These are phyloP conservation scores for Drosophila triauraria DNA, from an alignment of 1,140 invertebrate species.

Conservation along the genomic window DNA sequence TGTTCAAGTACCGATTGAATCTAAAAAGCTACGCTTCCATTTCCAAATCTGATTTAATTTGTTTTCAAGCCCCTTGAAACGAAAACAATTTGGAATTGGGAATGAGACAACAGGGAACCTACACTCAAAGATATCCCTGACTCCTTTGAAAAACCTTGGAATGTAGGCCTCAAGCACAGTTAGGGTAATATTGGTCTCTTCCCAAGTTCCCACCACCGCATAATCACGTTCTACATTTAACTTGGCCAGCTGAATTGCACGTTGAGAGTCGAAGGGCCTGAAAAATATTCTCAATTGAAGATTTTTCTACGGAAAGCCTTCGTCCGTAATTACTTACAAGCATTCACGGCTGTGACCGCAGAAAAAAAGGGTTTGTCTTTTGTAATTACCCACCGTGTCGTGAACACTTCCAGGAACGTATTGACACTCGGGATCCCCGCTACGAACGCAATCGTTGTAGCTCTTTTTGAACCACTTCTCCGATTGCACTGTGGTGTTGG, in stretches of 20 bases:
- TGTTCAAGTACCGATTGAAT: slow-evolving; percentile 28
- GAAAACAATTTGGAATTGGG: background rate
- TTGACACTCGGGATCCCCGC: slow-evolving; percentile 92
- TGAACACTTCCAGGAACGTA: slow-evolving; percentile 91
- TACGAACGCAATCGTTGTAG: slow-evolving; percentile 94
- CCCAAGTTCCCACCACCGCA: slow-evolving; percentile 93
- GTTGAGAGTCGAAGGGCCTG: slow-evolving; percentile 93
- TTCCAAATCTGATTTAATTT: background rate
- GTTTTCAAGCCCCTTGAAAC: background rate
- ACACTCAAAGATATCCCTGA: slow-evolving; percentile 85
- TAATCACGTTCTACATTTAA: slow-evolving; percentile 93
- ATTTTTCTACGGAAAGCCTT: background rate
- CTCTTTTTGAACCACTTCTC: slow-evolving; percentile 95
- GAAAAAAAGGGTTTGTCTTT: slow-evolving; percentile 92
- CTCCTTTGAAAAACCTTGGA: slow-evolving; percentile 92
- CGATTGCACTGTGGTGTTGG: slow-evolving; percentile 92
- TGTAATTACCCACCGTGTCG: slow-evolving; percentile 92
- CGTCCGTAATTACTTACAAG: slow-evolving; percentile 87
- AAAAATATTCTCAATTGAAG: slow-evolving; percentile 31
- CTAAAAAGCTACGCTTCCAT: too few relatives aligned
- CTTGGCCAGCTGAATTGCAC: slow-evolving; percentile 92
- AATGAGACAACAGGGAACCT: slow-evolving; percentile 28
- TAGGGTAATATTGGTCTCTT: slow-evolving; percentile 93
- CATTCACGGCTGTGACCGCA: slow-evolving; percentile 94
- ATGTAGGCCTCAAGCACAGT: slow-evolving; percentile 93